phyloP scores from a whole-genome alignment of 2,888 invertebrate species.

The Lypha dubia region DNA sequence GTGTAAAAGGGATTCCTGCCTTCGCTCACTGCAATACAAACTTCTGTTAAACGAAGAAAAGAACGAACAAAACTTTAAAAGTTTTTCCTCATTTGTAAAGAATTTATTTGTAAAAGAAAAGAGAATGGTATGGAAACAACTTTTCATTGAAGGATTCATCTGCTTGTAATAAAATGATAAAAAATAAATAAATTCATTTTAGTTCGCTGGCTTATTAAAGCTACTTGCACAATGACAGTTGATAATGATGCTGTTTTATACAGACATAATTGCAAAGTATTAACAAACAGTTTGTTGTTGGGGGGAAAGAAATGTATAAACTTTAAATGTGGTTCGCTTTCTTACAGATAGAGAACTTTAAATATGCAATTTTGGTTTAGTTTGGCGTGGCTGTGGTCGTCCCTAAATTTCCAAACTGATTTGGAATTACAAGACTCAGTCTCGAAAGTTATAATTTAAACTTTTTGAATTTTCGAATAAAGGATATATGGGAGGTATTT shows the following conservation, averaged over 20 bases:
- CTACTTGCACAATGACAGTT: conserved; percentile 27
- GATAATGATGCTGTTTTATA: conserved; percentile 36
- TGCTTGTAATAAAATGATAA: conserved; percentile 4
- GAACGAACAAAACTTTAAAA: conserved; percentile 6
- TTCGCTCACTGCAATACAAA: conserved; percentile 8
- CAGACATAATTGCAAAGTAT: conserved; percentile 45
- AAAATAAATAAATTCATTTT: conserved; percentile 36
- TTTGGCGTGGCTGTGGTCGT: too few relatives aligned
- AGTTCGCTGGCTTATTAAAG: conserved; percentile 55
- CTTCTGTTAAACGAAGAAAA: conserved; percentile 10
- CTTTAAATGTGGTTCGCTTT: background rate
- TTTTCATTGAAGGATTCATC: conserved; percentile 20
- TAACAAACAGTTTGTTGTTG: conserved; percentile 16
- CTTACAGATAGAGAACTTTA: background rate
- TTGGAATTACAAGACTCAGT: too few relatives aligned
- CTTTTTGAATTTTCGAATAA: too few relatives aligned
- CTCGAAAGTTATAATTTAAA: too few relatives aligned
- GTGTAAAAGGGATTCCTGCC: background rate
- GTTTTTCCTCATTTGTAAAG: background rate
- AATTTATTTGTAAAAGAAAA: background rate
- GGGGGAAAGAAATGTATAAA: background rate
- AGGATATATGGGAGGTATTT: too few relatives aligned
- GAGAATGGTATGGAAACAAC: background rate
- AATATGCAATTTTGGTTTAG: too few relatives aligned
- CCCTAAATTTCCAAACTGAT: too few relatives aligned